These are phyloP conservation scores for Helicolenus hilgendorfi DNA, from an alignment of 2,797 vertebrate species.

Conservation along the genomic window DNA sequence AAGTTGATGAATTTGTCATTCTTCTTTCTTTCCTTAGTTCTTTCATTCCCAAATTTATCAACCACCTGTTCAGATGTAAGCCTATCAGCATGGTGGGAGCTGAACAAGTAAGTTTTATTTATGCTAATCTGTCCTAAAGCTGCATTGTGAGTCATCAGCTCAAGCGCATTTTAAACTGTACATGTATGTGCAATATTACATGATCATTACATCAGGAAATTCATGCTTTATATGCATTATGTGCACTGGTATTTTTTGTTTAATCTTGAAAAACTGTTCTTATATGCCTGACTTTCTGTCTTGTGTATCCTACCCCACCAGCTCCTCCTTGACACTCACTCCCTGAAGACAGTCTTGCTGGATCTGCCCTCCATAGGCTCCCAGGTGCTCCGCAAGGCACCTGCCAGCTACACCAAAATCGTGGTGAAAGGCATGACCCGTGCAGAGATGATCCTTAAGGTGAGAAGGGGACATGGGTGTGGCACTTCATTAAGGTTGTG, in stretches of 20 bases:
- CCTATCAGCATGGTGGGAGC: constrained; percentile 99
- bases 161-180: background rate
- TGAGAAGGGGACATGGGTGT: constrained; percentile 86
- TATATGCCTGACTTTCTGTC: background rate
- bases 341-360: constrained; percentile 97
- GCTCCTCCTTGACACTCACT: constrained; percentile 98
- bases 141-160: background rate
- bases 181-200: background rate
- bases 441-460: constrained; percentile 99
- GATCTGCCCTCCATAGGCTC: constrained; percentile 99
- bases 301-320: constrained; percentile 65
- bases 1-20: constrained; percentile 16
- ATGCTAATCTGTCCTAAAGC: background rate
- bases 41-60: constrained; percentile 99
- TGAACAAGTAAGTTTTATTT: constrained; percentile 93
- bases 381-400: constrained; percentile 97
- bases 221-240: background rate
- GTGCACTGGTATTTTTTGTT: background rate
- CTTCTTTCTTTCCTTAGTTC: constrained; percentile 88
- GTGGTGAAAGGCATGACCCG: constrained; percentile 99
- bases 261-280: background rate
- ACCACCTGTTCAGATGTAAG: constrained; percentile 99
- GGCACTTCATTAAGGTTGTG: too few relatives aligned
- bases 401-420: constrained; percentile 99
- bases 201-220: background rate